Percentiles rank a stretch among this genome's conserved stretches.
phyloP scores from a whole-genome alignment of 2,113 vertebrate genomes.

The Oreochromis spilurus region DNA sequence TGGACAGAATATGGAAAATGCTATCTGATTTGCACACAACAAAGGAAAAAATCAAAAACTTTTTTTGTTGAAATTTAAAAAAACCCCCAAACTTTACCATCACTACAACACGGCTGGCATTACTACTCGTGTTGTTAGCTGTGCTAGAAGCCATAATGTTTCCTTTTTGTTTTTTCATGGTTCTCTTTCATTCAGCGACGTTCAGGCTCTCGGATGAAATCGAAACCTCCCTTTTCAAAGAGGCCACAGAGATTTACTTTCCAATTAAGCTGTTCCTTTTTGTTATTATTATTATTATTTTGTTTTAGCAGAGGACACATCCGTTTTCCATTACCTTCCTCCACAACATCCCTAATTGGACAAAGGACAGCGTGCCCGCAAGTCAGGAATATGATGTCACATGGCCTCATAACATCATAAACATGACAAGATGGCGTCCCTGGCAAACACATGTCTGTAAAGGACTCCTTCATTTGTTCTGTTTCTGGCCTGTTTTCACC shows the following conservation, averaged over 20 bases:
- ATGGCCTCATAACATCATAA: conserved; percentile 16
- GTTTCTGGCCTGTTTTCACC: conserved; percentile 21
- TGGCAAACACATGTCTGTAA: conserved; percentile 22
- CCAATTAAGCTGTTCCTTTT: conserved; percentile 38
- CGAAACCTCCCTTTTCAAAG: conserved; percentile 34
- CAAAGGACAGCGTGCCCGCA: conserved; percentile 43
- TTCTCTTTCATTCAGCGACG: not conserved
- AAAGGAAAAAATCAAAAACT: conserved; percentile 27
- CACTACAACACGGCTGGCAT: not conserved
- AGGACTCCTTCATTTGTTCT: conserved; percentile 12
- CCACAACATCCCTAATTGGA: conserved; percentile 57
- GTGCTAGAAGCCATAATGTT: not conserved
- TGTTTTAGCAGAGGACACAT: conserved; percentile 36
- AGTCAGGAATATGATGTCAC: conserved; percentile 63
- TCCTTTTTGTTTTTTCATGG: not conserved
- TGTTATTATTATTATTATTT: not conserved
- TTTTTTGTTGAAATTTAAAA: not conserved
- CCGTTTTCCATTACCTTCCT: conserved; percentile 58
- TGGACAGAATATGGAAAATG: conserved; percentile 2
- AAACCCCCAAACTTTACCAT: not conserved
- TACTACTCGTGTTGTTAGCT: not conserved
- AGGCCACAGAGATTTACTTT: conserved; percentile 40
- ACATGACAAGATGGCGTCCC: conserved; percentile 37
- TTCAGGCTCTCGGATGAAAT: not conserved
- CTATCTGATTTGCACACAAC: conserved; percentile 44